Base-by-base conservation (phyloP, 2,888 invertebrate species). In the Ommatoiulus sabulosus region DNA sequence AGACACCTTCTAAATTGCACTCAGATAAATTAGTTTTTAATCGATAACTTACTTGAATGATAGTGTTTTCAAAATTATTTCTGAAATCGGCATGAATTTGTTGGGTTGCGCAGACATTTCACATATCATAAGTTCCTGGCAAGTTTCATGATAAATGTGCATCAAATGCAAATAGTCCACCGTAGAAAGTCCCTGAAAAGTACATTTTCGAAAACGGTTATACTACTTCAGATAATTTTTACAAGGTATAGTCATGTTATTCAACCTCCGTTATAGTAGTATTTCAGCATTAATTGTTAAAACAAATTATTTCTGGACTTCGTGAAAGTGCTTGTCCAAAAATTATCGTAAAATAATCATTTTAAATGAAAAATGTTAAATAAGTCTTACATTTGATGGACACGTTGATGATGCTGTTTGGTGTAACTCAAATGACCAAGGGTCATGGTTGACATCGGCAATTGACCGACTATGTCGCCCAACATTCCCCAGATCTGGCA, bases 41-140 rank as follows among this genome's bases (percentile, higher is more conserved):
- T n/a, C n/a, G n/a, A n/a, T n/a, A n/a, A 52, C 52, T 15, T 52
- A 52, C 52, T 52, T 52, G 52, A 15, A 7, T 3, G 15, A 52
- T 6, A 89, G 43, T 44, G 88, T 89, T 10, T 35, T 43, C 52
- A 89, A 44, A 24, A 89, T 10, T 20, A 89, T 85, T n/a, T 89
- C 88, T 8, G 89, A 89, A 10, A 89, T 48, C 35, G 89, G 89
- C 52, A 35, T 24, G 72, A 57, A 89, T 57, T 88, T 86, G 24
- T 44, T 84, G 8, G 89, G 89, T 12, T 89, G 44, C n/a, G 89
- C 86, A 8, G 89, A 86, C 63, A 89, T 72, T 52, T 89, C 89
- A 57, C 89, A 89, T 10, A 89, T 48, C 84, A 89, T 85, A 24
- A 88, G 86, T 24, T 89, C 24, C 46, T 88, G 89, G 63, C 89